Base-by-base conservation (phyloP, 2,797 vertebrate genomes). In the Tenualosa ilisha region DNA sequence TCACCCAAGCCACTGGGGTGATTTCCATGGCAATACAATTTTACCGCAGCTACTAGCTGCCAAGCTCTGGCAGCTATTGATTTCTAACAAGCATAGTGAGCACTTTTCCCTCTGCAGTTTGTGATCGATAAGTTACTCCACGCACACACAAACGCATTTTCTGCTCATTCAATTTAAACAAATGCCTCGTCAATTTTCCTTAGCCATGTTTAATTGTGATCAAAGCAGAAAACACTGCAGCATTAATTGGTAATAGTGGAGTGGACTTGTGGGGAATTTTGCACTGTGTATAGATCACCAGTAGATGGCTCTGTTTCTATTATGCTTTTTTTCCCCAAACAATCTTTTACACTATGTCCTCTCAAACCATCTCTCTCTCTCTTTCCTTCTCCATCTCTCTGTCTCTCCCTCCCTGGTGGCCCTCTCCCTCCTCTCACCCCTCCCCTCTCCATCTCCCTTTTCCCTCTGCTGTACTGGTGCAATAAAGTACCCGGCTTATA, bases 101-200 rank as follows among this genome's bases (percentile, higher is more conserved):
- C 37, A 43, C 68, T 75, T 75, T 75, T 75, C 68, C 63, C 26
- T 31, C 68, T 1, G 37, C 68, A 40, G 68, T 75, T 75, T 20
- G 15, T 1, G 68, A 75, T 75, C 68, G 15, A 75, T 75, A 43
- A 40, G 31, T 75, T 17, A 43, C 68, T 43, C 37, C 68, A 43
- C 68, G 37, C 15, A 17, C 68, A 43, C 50, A 75, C 50, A 75
- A 75, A 75, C 3, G 37, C 68, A 22, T 75, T 75, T 75, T 75
- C 17, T 17, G 15, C 68, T n/a, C 68, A 75, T 43, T 75, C 68
- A 75, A 43, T 75, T 75, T 75, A 43, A 75, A 75, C 68, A 75
- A 75, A 75, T 43, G 68, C 68, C 68, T 75, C 43, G 37, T 75
- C 68, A 43, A 75, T 43, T 75, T 37, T 75, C 68, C 68, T 75